Base-by-base conservation (phyloP, 1,140 invertebrate genomes). In the Lineus longissimus region DNA sequence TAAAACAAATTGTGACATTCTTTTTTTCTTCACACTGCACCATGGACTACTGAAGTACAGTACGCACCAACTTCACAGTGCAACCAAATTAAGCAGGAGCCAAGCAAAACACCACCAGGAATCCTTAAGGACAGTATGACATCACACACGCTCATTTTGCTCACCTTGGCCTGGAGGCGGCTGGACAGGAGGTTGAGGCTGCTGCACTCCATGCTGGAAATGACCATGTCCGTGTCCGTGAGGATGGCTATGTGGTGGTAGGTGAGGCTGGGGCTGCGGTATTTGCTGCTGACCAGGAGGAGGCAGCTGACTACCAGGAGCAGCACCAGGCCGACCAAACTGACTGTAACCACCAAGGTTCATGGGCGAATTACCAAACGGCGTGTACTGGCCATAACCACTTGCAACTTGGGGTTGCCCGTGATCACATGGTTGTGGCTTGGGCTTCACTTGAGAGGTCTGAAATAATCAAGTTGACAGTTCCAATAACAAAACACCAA, bases 401-500 rank as follows among this genome's bases (percentile, higher is more conserved):
- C 6, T 4, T 51, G 47, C n/a, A 9, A 27, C 47, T 6, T 23
- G 19, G n/a, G 47, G 25, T n/a, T 23, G 25, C n/a, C n/a, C n/a
- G 9, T 27, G 47, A 6, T 51, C 47, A 51, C 25, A 27, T 51
- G 47, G n/a, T 27, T 4, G 47, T 51, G 47, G 25, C 19, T 19
- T 51, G 4, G 47, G 19, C 47, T 23, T 51, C 47, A 27, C 19
- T 23, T 51, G 47, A 51, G 47, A 51, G 4, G 47, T 23, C 47
- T 51, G 47, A n/a, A 51, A 51, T 27, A 7, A 51, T 23, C 6
- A 6, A 36, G 15, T 36, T 7, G 15, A 22, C 9, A 7, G n/a
- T 4, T 54, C 25, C 47, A 54, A 7, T n/a, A 54, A 62, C 31
- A 57, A 41, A 55, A n/a, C n/a, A n/a, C n/a, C n/a, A n/a, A n/a